phyloP scores from a whole-genome alignment of 2,888 invertebrate species.

The Trissolcus japonicus region DNA sequence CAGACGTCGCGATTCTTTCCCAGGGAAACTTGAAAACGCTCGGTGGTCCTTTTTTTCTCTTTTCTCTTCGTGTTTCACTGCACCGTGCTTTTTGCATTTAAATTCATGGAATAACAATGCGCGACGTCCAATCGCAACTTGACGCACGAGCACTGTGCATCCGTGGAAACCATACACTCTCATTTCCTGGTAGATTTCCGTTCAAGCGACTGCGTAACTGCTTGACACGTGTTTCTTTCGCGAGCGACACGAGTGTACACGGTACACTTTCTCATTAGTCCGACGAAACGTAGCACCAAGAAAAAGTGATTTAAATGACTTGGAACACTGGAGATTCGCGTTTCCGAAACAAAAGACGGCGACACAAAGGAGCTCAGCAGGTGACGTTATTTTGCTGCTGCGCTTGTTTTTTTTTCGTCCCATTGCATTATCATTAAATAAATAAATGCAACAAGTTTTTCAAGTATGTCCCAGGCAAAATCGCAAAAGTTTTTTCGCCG shows the following conservation, averaged over 20 bases:
- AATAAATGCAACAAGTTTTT: constrained; percentile 43
- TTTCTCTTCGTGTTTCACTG: constrained; percentile 14
- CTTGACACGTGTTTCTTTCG: constrained; percentile 55
- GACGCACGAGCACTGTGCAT: constrained; percentile 57
- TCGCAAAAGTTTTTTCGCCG: background rate
- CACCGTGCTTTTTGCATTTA: constrained; percentile 66
- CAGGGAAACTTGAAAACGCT: constrained; percentile 10
- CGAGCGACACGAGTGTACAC: constrained; percentile 39
- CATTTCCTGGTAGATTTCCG: constrained; percentile 54
- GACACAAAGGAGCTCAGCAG: background rate
- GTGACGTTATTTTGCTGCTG: background rate
- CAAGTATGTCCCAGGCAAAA: background rate
- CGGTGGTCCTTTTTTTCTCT: constrained; percentile 25
- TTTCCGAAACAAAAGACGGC: constrained; percentile 22
- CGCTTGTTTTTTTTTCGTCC: background rate
- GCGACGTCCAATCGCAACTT: constrained; percentile 64
- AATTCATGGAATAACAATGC: constrained; percentile 75
- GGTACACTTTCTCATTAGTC: constrained; percentile 54
- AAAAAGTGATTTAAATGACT: constrained; percentile 38
- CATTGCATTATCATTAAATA: constrained; percentile 16
- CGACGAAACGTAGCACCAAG: constrained; percentile 30
- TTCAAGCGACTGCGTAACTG: constrained; percentile 50
- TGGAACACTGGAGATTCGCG: constrained; percentile 20
- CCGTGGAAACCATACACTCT: constrained; percentile 25
- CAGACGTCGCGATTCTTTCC: constrained; percentile 28